Conservation (phyloP, 2,113 vertebrate genomes). For the Osmerus mordax region DNA sequence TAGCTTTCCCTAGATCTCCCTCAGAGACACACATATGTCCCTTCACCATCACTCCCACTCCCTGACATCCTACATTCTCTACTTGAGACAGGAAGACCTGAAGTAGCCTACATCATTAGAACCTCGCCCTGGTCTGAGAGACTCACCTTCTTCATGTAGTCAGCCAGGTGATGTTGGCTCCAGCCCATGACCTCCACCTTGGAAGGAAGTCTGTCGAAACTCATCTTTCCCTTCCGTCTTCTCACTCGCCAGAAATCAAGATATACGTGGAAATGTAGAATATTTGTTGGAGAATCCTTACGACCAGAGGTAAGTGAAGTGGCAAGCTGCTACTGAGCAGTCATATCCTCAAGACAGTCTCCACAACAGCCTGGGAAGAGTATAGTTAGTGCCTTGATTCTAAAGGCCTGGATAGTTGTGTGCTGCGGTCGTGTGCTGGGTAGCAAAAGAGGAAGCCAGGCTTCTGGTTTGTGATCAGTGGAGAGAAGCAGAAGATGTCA, state of each 20-base stretch:
- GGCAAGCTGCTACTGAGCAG: neutral
- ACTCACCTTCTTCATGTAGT: constrained; percentile 75
- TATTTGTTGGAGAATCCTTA: neutral
- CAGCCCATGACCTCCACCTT: constrained; percentile 80
- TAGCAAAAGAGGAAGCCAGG: neutral
- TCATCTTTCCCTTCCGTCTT: constrained; percentile 70
- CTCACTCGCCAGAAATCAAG: neutral
- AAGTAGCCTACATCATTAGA: neutral
- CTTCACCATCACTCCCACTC: too few relatives aligned
- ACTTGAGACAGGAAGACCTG: neutral
- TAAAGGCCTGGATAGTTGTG: neutral
- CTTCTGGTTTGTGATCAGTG: neutral
- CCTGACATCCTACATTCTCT: too few relatives aligned
- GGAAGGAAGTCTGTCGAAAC: constrained; percentile 71
- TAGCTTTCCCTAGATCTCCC: too few relatives aligned
- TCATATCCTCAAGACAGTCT: neutral
- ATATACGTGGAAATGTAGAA: too few relatives aligned
- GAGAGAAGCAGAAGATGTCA: neutral
- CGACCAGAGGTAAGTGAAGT: neutral
- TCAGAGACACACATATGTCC: too few relatives aligned
- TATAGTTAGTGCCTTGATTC: neutral
- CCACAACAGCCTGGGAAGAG: too few relatives aligned
- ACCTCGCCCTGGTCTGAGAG: neutral
- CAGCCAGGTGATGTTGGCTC: constrained; percentile 77
- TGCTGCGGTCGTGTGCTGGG: neutral